Evolutionary conservation across 2,888 invertebrate species (phyloP), one percentile per base, ranked within the genome.

Genomic region (Cloeon dipterum): DNA sequence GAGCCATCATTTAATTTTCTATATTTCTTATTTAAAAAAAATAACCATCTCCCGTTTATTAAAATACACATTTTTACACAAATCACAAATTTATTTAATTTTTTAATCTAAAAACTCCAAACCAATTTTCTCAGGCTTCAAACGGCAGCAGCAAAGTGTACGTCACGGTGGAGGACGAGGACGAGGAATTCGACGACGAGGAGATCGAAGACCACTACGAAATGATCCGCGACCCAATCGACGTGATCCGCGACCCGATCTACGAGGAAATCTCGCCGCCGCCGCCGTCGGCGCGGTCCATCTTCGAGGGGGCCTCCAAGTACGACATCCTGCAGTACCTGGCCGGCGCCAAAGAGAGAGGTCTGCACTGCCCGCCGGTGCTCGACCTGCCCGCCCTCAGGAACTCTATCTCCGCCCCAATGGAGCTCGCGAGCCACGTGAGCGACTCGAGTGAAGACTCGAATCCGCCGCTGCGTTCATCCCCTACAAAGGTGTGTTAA

Each of bases 281-380:
- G 5, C 25, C 36, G 26, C 17, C 29, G 11, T 39, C 38, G 14
- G 40, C 44, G 26, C 52, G 53, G 41, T 52, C 52, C 23, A 50
- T 55, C 48, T 76, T 81, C 58, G 71, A 76, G 58, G 74, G 81
- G 36, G 78, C 78, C 40, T 81, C 83, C 11, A 85, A 85, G 53
- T 83, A 85, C 49, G 86, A 89, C 50, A 81, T 89, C 47, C 62
- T 89, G 36, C 83, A 79, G 41, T 88, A 86, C 51, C 62, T 89
- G 43, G 85, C 86, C 41, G 85, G 83, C 53, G 79, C 83, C 41
- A 78, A 79, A 58, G 76, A 77, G 54, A 62, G 75, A 43, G 74
- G 74, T 4, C 66, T 75, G 39, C 67, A 69, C 45, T 37, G 39
- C 18, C 32, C 35, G 14, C 40, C 26, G 29, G 39, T 39, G 36